Conservation (phyloP, 2,113 vertebrate species). For the Pogonocichla stellata region DNA sequence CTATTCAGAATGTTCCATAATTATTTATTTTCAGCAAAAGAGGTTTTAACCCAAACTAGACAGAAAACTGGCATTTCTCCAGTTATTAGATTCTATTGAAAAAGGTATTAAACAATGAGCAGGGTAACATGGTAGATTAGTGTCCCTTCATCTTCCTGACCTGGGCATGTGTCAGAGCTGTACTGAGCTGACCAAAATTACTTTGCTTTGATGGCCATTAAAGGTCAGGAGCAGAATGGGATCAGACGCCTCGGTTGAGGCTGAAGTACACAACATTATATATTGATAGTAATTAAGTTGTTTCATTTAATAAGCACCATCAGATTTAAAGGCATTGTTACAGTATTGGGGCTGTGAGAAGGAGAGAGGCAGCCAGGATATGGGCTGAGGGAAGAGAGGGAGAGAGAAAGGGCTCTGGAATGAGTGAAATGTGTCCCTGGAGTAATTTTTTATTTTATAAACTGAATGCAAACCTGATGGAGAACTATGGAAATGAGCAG, state of each 20-base stretch:
- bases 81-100: constrained; percentile 72
- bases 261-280: constrained; percentile 67
- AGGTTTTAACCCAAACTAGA: constrained; percentile 63
- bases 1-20: constrained; percentile 59
- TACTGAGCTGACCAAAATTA: constrained; percentile 68
- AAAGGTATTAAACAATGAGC: constrained; percentile 72
- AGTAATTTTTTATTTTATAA: constrained; percentile 71
- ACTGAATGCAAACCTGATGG: constrained; percentile 71
- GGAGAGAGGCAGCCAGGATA: neutral
- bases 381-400: neutral
- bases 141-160: constrained; percentile 72
- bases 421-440: constrained; percentile 64
- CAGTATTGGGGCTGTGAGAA: neutral
- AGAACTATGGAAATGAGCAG: constrained; percentile 72
- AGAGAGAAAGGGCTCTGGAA: constrained; percentile 59
- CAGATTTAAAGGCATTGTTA: constrained; percentile 63
- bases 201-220: constrained; percentile 76
- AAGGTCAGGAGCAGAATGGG: constrained; percentile 73
- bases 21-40: constrained; percentile 71
- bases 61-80: constrained; percentile 71
- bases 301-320: constrained; percentile 73
- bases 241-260: constrained; percentile 59
- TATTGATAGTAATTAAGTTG: constrained; percentile 77
- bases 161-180: constrained; percentile 70
- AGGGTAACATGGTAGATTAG: constrained; percentile 62